Conservation (phyloP, 2,888 invertebrate genomes). For the Siphlonurus alternatus region DNA sequence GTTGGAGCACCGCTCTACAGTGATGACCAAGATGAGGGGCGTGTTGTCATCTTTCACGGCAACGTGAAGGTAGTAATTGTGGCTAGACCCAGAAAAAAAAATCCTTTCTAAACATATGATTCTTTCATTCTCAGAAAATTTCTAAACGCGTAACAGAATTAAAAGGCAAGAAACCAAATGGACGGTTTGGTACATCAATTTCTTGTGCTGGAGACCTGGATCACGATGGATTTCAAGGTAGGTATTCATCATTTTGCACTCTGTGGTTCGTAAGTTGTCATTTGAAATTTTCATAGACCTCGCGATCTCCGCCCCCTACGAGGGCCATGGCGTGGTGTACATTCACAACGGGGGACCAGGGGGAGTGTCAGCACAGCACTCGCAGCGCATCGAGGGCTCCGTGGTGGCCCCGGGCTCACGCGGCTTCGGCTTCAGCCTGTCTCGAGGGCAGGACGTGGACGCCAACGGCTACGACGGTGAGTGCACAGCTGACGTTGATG, state of each 20-base stretch:
- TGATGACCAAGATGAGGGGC: neutral
- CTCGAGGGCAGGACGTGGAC: slow-evolving; percentile 40
- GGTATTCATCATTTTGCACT: too few relatives aligned
- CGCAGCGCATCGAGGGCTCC: slow-evolving; percentile 33
- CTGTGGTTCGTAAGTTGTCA: too few relatives aligned
- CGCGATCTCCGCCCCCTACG: slow-evolving; percentile 23
- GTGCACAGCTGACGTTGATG: neutral
- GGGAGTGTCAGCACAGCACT: slow-evolving; percentile 28
- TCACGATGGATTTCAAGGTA: neutral
- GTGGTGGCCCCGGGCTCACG: slow-evolving; percentile 22
- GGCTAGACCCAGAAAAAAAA: too few relatives aligned
- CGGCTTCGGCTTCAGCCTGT: slow-evolving; percentile 43
- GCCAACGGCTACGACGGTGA: slow-evolving; percentile 40
- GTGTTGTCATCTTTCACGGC: neutral
- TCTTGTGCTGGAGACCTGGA: neutral
- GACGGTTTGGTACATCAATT: neutral
- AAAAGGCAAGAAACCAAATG: neutral
- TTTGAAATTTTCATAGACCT: slow-evolving; percentile 12
- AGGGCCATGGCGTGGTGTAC: slow-evolving; percentile 20
- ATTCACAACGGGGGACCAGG: slow-evolving; percentile 26
- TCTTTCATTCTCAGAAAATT: too few relatives aligned
- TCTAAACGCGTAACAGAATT: too few relatives aligned
- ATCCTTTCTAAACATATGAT: too few relatives aligned
- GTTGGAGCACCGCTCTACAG: neutral
- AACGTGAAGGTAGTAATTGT: neutral